Conservation (phyloP, 2,888 invertebrate genomes). For the Hypomecis punctinalis region DNA sequence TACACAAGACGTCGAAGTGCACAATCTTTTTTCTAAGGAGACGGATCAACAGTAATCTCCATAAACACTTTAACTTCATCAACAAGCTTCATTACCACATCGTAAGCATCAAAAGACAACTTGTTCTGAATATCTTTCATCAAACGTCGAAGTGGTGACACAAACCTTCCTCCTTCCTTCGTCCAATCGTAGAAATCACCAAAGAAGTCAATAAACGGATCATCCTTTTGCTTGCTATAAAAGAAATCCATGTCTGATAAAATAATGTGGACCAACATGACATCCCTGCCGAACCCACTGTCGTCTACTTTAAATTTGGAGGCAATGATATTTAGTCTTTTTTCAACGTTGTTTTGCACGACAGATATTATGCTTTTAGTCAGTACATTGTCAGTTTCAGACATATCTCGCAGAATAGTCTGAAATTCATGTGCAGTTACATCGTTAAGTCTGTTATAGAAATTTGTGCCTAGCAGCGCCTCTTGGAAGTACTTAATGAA, state of each 20-base stretch:
- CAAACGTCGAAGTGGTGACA: not conserved
- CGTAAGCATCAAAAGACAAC: conserved; percentile 2
- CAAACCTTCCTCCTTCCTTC: conserved; percentile 9
- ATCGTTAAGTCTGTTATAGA: conserved; percentile 52
- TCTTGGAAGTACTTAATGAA: conserved; percentile 47
- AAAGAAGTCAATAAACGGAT: conserved; percentile 26
- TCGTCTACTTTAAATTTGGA: conserved; percentile 1
- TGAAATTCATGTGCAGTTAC: conserved; percentile 57
- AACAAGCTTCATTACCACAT: conserved; percentile 9
- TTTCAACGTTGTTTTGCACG: conserved; percentile 51
- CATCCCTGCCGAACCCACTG: conserved; percentile 3
- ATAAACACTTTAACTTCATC: conserved; percentile 18
- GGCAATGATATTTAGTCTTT: conserved; percentile 43
- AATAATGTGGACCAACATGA: conserved; percentile 27
- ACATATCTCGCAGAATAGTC: conserved; percentile 63
- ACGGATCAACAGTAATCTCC: conserved; percentile 18
- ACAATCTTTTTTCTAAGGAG: not conserved
- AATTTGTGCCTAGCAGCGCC: conserved; percentile 45
- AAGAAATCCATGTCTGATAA: conserved; percentile 35
- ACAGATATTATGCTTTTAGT: conserved; percentile 54
- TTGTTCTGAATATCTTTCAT: conserved; percentile 18
- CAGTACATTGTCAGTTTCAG: conserved; percentile 54
- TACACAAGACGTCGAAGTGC: not conserved
- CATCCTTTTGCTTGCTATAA: conserved; percentile 18
- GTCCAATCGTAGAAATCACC: conserved; percentile 13